Evolutionary conservation across 1,140 invertebrate genomes (phyloP).

Genomic region (Onthophagus taurus): DNA sequence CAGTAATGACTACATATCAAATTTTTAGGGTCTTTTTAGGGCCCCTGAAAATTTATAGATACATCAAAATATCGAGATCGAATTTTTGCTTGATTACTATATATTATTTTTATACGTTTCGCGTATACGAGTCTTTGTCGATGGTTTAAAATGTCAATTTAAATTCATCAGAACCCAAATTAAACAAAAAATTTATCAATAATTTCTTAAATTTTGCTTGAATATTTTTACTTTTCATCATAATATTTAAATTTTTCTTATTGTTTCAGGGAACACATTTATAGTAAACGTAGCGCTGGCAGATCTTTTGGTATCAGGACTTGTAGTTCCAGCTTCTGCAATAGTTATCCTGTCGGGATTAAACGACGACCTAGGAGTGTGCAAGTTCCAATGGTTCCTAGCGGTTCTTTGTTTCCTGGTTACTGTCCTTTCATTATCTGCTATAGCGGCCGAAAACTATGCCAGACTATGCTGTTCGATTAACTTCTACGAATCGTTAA

Average conservation of each 20-base stretch:
- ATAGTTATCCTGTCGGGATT: slow-evolving; percentile 59
- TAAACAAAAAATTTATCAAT: too few relatives aligned
- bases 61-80: too few relatives aligned
- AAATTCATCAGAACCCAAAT: too few relatives aligned
- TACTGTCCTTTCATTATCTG: slow-evolving; percentile 50
- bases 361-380: slow-evolving; percentile 49
- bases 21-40: too few relatives aligned
- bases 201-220: too few relatives aligned
- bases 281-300: slow-evolving; percentile 68
- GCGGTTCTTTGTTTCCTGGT: slow-evolving; percentile 57
- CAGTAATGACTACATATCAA: too few relatives aligned
- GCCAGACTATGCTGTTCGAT: slow-evolving; percentile 46
- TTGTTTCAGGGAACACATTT: slow-evolving; percentile 62
- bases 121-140: too few relatives aligned
- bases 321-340: slow-evolving; percentile 60
- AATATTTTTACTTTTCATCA: too few relatives aligned
- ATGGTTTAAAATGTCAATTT: too few relatives aligned
- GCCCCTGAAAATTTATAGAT: too few relatives aligned
- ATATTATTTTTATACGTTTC: too few relatives aligned
- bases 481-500: slow-evolving; percentile 43
- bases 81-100: too few relatives aligned
- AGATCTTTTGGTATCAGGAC: slow-evolving; percentile 61
- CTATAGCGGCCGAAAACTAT: slow-evolving; percentile 57
- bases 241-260: slow-evolving; percentile 8
- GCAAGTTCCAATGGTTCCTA: slow-evolving; percentile 57